Evolutionary conservation across 2,113 vertebrate genomes (phyloP).

Genomic region (Actenoides lindsayi): DNA sequence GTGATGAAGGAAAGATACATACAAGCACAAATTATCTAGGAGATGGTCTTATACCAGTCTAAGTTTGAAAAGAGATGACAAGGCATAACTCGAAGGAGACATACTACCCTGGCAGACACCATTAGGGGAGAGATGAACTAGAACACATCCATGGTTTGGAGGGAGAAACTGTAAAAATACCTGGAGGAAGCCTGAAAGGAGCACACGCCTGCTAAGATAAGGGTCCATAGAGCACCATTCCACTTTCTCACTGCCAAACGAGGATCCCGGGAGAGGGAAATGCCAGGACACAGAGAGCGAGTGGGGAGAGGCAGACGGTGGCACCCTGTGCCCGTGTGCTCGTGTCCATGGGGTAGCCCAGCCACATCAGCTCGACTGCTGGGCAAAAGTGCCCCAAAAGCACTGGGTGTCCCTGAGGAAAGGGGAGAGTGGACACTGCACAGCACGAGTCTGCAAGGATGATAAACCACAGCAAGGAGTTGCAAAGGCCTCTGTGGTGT

Average conservation of each 20-base stretch:
- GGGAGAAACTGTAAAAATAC: background rate
- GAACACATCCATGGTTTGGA: background rate
- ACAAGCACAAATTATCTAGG: background rate
- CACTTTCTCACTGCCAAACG: background rate
- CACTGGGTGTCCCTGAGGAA: background rate
- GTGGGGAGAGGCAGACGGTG: background rate
- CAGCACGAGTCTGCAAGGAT: background rate
- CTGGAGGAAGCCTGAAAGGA: background rate
- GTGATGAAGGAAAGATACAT: background rate
- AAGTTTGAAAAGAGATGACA: background rate
- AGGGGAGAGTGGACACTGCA: background rate
- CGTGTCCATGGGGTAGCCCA: rapidly evolving
- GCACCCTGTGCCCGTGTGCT: rapidly evolving
- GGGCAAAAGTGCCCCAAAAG: background rate
- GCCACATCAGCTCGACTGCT: background rate
- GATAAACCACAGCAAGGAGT: background rate
- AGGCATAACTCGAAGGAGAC: background rate
- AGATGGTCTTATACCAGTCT: background rate
- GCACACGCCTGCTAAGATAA: rapidly evolving
- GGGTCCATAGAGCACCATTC: background rate
- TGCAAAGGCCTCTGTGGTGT: background rate
- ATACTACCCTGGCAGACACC: background rate
- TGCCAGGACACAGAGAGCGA: rapidly evolving
- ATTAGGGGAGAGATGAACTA: background rate
- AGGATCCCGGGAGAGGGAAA: background rate